Conservation (phyloP, 2,113 vertebrate genomes). For the Halcyon senegalensis region DNA sequence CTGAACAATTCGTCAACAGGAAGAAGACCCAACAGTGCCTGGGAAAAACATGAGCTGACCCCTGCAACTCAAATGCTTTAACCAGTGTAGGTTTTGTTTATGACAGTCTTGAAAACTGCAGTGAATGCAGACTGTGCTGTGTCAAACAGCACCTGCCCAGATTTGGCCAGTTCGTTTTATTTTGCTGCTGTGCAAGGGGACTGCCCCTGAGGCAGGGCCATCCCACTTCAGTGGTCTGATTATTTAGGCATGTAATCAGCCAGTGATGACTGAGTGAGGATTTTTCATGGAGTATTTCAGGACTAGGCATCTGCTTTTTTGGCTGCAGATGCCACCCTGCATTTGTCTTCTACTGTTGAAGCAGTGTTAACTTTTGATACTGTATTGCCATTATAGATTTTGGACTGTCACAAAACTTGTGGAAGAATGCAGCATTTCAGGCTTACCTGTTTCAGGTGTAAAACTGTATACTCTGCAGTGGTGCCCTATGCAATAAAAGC, state of each 20-base stretch:
- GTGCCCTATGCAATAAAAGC: not conserved
- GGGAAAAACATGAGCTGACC: not conserved
- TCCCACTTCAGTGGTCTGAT: not conserved
- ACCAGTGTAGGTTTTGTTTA: not conserved
- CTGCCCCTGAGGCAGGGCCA: not conserved
- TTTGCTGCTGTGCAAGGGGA: not conserved
- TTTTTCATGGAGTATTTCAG: not conserved
- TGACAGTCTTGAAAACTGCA: not conserved
- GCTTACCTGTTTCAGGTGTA: not conserved
- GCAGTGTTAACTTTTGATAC: not conserved
- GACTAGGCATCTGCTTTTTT: not conserved
- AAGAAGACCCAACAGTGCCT: not conserved
- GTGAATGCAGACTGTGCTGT: not conserved
- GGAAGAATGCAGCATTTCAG: too few relatives aligned
- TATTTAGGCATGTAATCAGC: too few relatives aligned
- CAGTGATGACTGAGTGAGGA: not conserved
- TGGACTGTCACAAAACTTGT: not conserved
- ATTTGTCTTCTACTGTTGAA: not conserved
- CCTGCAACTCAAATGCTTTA: not conserved
- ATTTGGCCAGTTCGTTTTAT: not conserved
- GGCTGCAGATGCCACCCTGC: too few relatives aligned
- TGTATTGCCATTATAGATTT: not conserved
- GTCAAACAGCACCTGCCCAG: too few relatives aligned
- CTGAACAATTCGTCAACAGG: not conserved
- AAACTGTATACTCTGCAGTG: not conserved